Evolutionary conservation across 1,140 invertebrate species (phyloP).

Genomic region (Trichonephila clavata): DNA sequence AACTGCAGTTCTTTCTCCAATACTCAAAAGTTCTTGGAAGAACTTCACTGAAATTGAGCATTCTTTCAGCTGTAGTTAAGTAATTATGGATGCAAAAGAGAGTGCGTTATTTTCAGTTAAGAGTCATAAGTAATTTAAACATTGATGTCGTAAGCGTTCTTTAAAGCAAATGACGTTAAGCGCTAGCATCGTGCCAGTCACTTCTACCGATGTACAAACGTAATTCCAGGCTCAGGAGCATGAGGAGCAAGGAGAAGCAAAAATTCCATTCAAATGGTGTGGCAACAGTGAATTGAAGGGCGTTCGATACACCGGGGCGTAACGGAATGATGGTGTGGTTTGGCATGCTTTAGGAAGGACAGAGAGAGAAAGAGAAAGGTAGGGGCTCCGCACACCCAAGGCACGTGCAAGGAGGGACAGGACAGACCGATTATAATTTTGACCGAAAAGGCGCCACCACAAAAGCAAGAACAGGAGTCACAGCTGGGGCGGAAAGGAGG

Average conservation of each 20-base stretch:
- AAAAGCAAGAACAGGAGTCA: conserved; percentile 36
- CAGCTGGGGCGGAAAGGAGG: background rate
- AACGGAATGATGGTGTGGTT: background rate
- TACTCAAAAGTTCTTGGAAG: no score
- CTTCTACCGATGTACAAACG: conserved; percentile 23
- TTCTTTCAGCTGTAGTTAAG: no score
- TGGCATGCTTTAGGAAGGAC: conserved; percentile 37
- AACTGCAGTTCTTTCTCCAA: no score
- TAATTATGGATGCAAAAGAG: no score
- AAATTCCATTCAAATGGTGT: conserved; percentile 33
- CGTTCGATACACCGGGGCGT: conserved; percentile 55
- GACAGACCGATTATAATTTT: background rate
- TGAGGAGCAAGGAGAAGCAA: conserved; percentile 51
- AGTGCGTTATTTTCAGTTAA: no score
- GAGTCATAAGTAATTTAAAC: no score
- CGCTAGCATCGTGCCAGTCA: background rate
- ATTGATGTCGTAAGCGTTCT: no score
- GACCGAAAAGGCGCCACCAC: conserved; percentile 54
- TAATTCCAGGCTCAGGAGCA: conserved; percentile 20
- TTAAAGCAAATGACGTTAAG: no score
- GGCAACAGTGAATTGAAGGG: conserved; percentile 32
- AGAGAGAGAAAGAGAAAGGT: conserved; percentile 9
- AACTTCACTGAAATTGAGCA: no score
- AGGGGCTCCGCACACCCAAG: conserved; percentile 67
- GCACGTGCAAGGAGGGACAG: conserved; percentile 67